Evolutionary conservation across 2,113 vertebrate species (phyloP).

Genomic region (Mirounga angustirostris): DNA sequence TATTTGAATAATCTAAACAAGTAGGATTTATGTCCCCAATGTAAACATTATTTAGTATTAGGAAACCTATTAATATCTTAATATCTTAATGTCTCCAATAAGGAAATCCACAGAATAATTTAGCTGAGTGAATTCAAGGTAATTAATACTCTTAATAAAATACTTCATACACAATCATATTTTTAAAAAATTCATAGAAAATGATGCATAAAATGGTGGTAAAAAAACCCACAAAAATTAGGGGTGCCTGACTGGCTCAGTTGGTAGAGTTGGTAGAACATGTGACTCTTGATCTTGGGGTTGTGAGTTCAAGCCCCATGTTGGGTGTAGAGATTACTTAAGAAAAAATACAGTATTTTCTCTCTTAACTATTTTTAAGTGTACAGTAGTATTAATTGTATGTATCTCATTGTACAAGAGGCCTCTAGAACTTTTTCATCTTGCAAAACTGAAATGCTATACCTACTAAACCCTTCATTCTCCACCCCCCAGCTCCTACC

Average conservation of each 20-base stretch:
- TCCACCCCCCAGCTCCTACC: not conserved
- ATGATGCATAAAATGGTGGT: not conserved
- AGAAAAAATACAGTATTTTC: not conserved
- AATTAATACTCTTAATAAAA: not conserved
- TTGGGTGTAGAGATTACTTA: not conserved
- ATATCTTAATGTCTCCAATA: not conserved
- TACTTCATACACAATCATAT: not conserved
- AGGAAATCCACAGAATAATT: not conserved
- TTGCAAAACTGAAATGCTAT: not conserved
- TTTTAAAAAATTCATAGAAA: not conserved
- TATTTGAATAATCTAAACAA: not conserved
- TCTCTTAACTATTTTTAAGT: not conserved
- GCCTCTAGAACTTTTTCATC: not conserved
- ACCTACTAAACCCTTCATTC: not conserved
- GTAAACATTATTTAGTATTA: conserved; percentile 20
- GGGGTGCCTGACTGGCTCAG: not conserved
- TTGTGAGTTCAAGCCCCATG: not conserved
- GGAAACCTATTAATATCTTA: not conserved
- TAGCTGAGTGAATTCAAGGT: not conserved
- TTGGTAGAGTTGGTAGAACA: not conserved
- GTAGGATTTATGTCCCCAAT: not conserved
- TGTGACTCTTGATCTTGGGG: not conserved
- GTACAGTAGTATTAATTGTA: not conserved
- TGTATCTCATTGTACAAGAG: not conserved
- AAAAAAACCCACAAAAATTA: not conserved